Evolutionary conservation across 92 coral and sea anemone genomes (phyloP).

Genomic region (Porites evermanni): DNA sequence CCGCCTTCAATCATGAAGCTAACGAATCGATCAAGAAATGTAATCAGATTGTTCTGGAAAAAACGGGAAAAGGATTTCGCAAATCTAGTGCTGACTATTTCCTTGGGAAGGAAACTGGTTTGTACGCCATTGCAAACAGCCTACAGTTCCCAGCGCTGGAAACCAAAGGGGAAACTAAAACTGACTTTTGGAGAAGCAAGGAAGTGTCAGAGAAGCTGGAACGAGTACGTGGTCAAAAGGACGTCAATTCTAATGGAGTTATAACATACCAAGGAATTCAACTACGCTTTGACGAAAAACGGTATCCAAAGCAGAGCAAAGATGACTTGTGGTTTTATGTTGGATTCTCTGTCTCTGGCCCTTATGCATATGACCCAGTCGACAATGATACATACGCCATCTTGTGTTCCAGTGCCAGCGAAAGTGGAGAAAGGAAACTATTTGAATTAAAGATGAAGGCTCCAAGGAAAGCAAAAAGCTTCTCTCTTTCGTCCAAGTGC

Average conservation of each 20-base stretch:
- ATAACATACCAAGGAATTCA: constrained; percentile 68
- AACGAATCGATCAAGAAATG: constrained; percentile 57
- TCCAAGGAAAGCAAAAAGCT: not conserved
- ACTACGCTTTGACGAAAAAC: constrained; percentile 58
- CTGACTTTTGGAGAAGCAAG: constrained; percentile 70
- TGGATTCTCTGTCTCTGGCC: constrained; percentile 72
- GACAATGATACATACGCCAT: constrained; percentile 55
- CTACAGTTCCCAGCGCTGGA: constrained; percentile 33
- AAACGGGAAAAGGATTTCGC: constrained; percentile 33
- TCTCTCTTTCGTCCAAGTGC: not conserved
- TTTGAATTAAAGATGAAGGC: not conserved
- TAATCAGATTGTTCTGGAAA: constrained; percentile 29
- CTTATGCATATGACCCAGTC: constrained; percentile 76
- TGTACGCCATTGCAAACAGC: constrained; percentile 58
- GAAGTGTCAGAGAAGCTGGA: constrained; percentile 55
- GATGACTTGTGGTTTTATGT: constrained; percentile 78
- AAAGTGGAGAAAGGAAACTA: not conserved
- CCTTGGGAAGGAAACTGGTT: constrained; percentile 68
- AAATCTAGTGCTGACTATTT: constrained; percentile 73
- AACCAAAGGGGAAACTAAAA: constrained; percentile 43
- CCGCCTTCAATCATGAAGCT: constrained; percentile 35
- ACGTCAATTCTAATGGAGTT: constrained; percentile 50
- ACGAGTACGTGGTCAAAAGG: constrained; percentile 68
- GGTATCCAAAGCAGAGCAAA: constrained; percentile 71
- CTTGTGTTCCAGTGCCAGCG: constrained; percentile 14